A percentile compares a stretch with the other conserved stretches of the same genome.
These are phyloP conservation scores for Lutraria lutraria DNA, from an alignment of 2,888 invertebrate species.

Conservation along the genomic window DNA sequence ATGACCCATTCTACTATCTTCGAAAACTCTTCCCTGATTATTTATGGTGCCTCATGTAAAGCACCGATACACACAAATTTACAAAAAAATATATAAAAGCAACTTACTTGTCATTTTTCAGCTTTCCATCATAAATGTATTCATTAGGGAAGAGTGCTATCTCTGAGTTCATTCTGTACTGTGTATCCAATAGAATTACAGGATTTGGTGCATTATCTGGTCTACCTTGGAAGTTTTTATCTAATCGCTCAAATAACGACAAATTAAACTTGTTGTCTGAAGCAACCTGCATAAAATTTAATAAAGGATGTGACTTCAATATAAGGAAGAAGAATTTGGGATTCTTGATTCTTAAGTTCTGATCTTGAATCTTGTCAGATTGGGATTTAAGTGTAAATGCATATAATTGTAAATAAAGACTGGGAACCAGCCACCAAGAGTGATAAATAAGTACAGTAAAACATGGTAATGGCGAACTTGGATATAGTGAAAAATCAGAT, in stretches of 20 bases:
- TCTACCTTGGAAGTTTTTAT: conserved; percentile 88
- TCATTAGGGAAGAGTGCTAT: conserved; percentile 93
- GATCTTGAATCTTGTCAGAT: no score
- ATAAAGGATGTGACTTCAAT: not conserved
- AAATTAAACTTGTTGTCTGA: conserved; percentile 91
- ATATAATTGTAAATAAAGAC: no score
- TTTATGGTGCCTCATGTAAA: no score
- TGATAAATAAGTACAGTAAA: no score
- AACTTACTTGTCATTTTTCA: conserved; percentile 85
- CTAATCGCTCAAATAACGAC: conserved; percentile 93
- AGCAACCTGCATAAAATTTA: conserved; percentile 89
- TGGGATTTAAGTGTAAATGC: no score
- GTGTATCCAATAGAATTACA: conserved; percentile 86
- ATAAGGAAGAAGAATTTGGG: no score
- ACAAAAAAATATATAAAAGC: not conserved
- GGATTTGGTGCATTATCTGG: conserved; percentile 57
- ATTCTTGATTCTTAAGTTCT: no score
- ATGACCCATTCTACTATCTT: no score
- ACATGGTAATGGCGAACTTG: no score
- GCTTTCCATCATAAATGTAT: conserved; percentile 90
- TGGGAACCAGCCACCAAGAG: no score
- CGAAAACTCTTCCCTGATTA: no score
- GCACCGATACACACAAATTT: not conserved
- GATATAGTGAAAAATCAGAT: no score
- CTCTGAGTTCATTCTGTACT: conserved; percentile 95